phyloP scores from a whole-genome alignment of 2,888 invertebrate species.

The Brenthis hecate region DNA sequence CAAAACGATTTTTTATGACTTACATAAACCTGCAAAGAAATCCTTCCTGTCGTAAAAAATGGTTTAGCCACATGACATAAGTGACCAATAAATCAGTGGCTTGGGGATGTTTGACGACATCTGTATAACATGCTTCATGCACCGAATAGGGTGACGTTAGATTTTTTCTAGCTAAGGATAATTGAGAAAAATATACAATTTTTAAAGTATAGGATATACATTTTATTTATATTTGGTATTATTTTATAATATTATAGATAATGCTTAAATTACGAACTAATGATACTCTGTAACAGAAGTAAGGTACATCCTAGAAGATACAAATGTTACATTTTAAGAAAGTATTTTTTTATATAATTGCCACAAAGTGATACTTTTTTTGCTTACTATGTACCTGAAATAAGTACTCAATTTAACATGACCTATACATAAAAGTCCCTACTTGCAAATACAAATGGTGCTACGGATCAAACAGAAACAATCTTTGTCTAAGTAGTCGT shows the following conservation, averaged over 20 bases:
- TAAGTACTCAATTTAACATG: background rate
- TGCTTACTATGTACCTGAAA: too few species aligned
- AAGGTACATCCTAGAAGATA: too few species aligned
- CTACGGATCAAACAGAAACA: conserved; percentile 11
- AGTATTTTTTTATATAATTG: too few species aligned
- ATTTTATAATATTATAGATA: too few species aligned
- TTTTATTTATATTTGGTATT: background rate
- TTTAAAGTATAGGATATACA: too few species aligned
- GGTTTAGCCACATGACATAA: conserved; percentile 45
- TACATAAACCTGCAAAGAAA: conserved; percentile 38
- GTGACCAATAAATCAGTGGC: conserved; percentile 62
- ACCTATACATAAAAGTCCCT: background rate
- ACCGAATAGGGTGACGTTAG: conserved; percentile 5
- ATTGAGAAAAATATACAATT: too few species aligned
- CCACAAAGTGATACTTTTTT: too few species aligned
- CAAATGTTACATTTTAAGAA: too few species aligned
- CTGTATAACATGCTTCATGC: conserved; percentile 45
- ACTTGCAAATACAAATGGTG: background rate
- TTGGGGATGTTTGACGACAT: conserved; percentile 57
- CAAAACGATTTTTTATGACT: conserved; percentile 38
- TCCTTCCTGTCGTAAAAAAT: conserved; percentile 51
- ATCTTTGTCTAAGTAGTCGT: background rate
- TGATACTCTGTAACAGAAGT: too few species aligned
- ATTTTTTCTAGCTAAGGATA: background rate
- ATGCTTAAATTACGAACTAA: too few species aligned